Evolutionary conservation across 2,113 vertebrate species (phyloP).

Genomic region (Tichodroma muraria): DNA sequence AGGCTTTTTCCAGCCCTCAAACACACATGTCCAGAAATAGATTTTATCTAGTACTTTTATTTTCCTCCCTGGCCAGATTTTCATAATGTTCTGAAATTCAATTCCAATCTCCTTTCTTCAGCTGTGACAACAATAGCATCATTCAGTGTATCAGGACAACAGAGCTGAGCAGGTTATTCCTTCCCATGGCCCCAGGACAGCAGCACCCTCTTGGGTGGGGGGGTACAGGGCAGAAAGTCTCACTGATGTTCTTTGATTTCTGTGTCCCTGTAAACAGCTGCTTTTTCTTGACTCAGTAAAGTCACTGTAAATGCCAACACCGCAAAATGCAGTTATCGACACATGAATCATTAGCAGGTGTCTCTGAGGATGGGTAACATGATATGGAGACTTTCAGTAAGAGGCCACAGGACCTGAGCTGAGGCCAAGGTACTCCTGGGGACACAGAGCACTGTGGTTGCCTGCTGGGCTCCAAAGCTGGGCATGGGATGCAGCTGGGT

Average conservation of each 20-base stretch:
- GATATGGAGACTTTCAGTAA: not conserved
- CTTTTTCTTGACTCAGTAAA: not conserved
- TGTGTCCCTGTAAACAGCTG: not conserved
- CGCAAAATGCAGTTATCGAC: not conserved
- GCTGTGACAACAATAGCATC: not conserved
- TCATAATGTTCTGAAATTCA: not conserved
- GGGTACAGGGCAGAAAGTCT: not conserved
- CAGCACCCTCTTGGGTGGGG: not conserved
- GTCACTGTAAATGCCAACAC: not conserved
- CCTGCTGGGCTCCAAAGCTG: not conserved
- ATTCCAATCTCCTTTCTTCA: not conserved
- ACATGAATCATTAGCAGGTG: not conserved
- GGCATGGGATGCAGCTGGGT: not conserved
- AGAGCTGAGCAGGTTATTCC: not conserved
- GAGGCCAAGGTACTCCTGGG: not conserved
- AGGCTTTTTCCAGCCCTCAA: not conserved
- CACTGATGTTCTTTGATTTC: not conserved
- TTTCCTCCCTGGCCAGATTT: not conserved
- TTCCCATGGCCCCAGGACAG: rapidly evolving
- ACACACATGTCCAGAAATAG: not conserved
- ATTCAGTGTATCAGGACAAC: not conserved
- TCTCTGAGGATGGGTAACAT: not conserved
- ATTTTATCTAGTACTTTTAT: not conserved
- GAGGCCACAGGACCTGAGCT: not conserved
- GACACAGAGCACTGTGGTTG: not conserved